Evolutionary conservation across 2,113 vertebrate genomes (phyloP).

Genomic region (Malurus alboscapulatus): DNA sequence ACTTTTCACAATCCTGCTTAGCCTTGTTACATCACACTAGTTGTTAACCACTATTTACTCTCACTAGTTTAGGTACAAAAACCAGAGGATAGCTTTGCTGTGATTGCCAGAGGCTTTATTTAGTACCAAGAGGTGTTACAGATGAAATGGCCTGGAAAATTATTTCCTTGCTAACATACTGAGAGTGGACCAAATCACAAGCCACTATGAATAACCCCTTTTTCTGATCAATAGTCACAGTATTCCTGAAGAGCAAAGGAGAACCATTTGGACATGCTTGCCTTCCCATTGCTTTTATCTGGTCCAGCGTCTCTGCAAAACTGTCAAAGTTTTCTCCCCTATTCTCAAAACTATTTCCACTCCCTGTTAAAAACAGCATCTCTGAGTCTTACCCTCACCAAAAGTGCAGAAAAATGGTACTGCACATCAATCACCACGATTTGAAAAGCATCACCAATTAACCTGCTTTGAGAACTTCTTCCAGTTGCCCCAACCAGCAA

Average conservation of each 20-base stretch:
- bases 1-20: neutral
- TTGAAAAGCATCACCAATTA: neutral
- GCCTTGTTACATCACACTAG: neutral
- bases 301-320: neutral
- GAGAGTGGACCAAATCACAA: neutral
- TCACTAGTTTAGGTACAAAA: neutral
- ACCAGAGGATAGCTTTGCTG: neutral
- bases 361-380: neutral
- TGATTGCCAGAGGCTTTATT: neutral
- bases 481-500: neutral
- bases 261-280: fast-evolving
- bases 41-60: neutral
- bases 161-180: neutral
- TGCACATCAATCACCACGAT: neutral
- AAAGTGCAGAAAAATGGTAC: neutral
- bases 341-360: neutral
- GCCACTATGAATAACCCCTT: neutral
- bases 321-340: fast-evolving
- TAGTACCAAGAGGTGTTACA: neutral
- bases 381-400: neutral
- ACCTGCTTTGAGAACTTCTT: neutral
- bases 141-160: neutral
- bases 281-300: neutral
- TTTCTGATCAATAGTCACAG: neutral
- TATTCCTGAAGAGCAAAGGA: neutral